Percentiles rank a stretch among this genome's conserved stretches.
Evolutionary conservation across 2,113 vertebrate genomes (phyloP).

Genomic region (Orientallactaga bullata): DNA sequence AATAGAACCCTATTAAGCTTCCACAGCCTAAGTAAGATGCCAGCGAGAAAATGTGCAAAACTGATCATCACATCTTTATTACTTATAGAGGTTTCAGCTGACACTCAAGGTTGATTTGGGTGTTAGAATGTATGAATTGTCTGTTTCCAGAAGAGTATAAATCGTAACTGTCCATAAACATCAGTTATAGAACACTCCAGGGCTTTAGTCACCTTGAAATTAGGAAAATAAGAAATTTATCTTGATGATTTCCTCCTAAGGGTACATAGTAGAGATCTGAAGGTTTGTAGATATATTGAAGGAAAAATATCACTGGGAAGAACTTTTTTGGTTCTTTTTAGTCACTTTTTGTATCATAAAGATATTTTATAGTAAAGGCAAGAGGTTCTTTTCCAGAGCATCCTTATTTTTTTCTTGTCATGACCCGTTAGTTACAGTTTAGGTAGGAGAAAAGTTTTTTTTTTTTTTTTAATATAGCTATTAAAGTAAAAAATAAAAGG

Average conservation of each 20-base stretch:
- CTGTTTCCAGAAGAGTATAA: constrained; percentile 66
- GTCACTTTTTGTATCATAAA: constrained; percentile 47
- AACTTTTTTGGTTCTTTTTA: constrained; percentile 31
- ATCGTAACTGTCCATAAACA: constrained; percentile 62
- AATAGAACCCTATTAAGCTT: constrained; percentile 75
- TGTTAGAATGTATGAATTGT: constrained; percentile 73
- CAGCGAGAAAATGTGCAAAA: constrained; percentile 62
- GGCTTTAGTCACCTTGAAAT: constrained; percentile 73
- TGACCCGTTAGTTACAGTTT: not conserved
- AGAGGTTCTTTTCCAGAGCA: not conserved
- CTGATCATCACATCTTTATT: constrained; percentile 70
- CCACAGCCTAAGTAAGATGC: constrained; percentile 62
- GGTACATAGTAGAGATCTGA: constrained; percentile 44
- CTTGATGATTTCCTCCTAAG: not conserved
- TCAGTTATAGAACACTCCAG: constrained; percentile 45
- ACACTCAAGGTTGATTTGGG: constrained; percentile 64
- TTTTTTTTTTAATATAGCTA: not conserved
- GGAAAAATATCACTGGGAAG: constrained; percentile 15
- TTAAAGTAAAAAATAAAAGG: constrained; percentile 57
- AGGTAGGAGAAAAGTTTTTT: not conserved
- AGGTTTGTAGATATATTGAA: constrained; percentile 30
- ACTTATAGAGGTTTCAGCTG: constrained; percentile 71
- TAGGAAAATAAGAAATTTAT: constrained; percentile 70
- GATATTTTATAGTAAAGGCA: constrained; percentile 60
- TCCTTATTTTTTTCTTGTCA: not conserved